Conservation (phyloP, 2,113 vertebrate genomes). For the Anolis carolinensis region DNA sequence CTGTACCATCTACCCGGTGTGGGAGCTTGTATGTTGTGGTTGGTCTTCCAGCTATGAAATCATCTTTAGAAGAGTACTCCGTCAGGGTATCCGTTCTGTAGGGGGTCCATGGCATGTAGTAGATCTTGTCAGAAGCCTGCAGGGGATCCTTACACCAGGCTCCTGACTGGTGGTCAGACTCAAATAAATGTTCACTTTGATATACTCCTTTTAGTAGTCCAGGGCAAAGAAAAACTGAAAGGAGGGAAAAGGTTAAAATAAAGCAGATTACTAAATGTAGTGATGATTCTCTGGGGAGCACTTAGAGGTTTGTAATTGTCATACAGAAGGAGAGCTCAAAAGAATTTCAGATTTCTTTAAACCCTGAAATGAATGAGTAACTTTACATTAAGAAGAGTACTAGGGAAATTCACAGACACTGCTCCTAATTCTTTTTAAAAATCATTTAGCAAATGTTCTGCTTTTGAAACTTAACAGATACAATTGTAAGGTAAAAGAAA, state of each 20-base stretch:
- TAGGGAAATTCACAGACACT: conserved; percentile 47
- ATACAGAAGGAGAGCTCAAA: conserved; percentile 42
- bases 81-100: conserved; percentile 95
- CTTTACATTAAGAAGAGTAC: conserved; percentile 54
- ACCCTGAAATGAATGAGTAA: conserved; percentile 51
- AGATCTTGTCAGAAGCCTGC: conserved; percentile 97
- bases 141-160: conserved; percentile 99
- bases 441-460: conserved; percentile 61
- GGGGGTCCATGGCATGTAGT: conserved; percentile 99
- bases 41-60: conserved; percentile 95
- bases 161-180: conserved; percentile 98
- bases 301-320: conserved; percentile 40
- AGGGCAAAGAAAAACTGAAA: conserved; percentile 97
- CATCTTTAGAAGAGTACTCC: conserved; percentile 97
- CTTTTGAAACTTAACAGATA: conserved; percentile 59
- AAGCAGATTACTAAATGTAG: conserved; percentile 39
- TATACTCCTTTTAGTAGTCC: conserved; percentile 95
- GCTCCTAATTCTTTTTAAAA: conserved; percentile 57
- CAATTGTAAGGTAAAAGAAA: conserved; percentile 54
- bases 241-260: conserved; percentile 77
- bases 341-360: conserved; percentile 55
- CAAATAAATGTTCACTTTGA: conserved; percentile 98
- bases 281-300: neutral
- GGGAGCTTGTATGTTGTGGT: conserved; percentile 98
- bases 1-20: conserved; percentile 94